Evolutionary conservation across 1,140 invertebrate genomes (phyloP).

Genomic region (Epicauta chinensis): DNA sequence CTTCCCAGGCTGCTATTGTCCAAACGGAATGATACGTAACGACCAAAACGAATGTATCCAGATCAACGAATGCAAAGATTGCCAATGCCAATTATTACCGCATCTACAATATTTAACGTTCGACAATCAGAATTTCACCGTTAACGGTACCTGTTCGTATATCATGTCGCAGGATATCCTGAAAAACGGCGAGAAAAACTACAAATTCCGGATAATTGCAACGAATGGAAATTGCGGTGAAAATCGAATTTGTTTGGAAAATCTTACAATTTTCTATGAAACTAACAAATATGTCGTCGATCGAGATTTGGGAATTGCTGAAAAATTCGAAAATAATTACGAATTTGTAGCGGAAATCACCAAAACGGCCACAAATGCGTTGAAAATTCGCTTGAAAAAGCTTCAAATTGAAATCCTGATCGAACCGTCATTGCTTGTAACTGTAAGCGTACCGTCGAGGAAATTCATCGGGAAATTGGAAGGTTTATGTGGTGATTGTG

Average conservation of each 20-base stretch:
- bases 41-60: constrained; percentile 58
- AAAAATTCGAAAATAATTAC: constrained; percentile 36
- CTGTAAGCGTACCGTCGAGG: constrained; percentile 60
- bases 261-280: constrained; percentile 57
- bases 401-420: constrained; percentile 45
- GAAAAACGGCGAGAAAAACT: constrained; percentile 41
- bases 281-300: constrained; percentile 46
- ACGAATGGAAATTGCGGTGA: constrained; percentile 52
- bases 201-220: constrained; percentile 61
- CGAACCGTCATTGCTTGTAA: constrained; percentile 37
- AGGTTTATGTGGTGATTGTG: constrained; percentile 75
- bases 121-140: constrained; percentile 63
- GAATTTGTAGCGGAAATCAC: constrained; percentile 37
- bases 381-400: constrained; percentile 41
- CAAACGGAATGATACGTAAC: constrained; percentile 64
- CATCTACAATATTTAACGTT: constrained; percentile 67
- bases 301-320: constrained; percentile 29
- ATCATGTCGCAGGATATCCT: constrained; percentile 59
- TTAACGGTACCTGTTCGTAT: constrained; percentile 74
- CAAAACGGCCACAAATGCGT: constrained; percentile 36
- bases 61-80: constrained; percentile 67
- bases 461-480: constrained; percentile 65
- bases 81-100: constrained; percentile 67
- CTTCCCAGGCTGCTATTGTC: constrained; percentile 79
- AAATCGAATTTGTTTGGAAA: constrained; percentile 52